Base-by-base conservation (phyloP, 2,797 vertebrate genomes). In the Hoplostethus mediterraneus region DNA sequence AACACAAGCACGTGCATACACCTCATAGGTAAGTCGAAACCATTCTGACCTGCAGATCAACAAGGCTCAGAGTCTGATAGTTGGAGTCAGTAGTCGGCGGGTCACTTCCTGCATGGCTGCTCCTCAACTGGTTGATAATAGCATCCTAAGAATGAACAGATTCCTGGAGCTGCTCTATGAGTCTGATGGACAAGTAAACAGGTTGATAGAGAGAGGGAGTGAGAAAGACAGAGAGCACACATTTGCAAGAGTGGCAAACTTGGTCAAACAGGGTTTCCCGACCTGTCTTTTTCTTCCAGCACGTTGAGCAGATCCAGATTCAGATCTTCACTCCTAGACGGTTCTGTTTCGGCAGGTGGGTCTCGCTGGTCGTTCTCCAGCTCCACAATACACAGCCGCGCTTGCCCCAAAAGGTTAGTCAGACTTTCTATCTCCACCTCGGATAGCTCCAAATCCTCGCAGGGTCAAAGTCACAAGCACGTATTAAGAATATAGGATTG, bases 161-260 rank as follows among this genome's bases (percentile, higher is more conserved):
- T 0, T 45, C 45, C 45, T 63, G 60, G 14, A 63, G 60, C 61
- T 66, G 51, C 52, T 66, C 63, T 42, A 65, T 53, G 4, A 64
- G 25, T 10, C 31, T 54, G 49, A 49, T 49, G 33, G 33, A 36
- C 6, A 36, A 36, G 7, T 44, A 44, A 13, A 44, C 42, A 11
- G 42, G 8, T 49, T 2, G 16, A 49, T 10, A 16, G 21, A 28
- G 49, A 36, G 28, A 13, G 16, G 13, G 31, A 51, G 61, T 21
- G 48, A 49, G 48, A 49, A 3, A 49, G 48, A 49, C 1, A 49
- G 48, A 49, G 48, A 49, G 48, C 12, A 48, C 12, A 48, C 2
- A 48, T 5, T 11, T 8, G 13, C 8, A 48, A 21, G 21, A 21
- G 47, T 2, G 47, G 13, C 8, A 6, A 28, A 49, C 28, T 28